phyloP scores from a whole-genome alignment of 2,113 vertebrate genomes.

The Calyptomena viridis region DNA sequence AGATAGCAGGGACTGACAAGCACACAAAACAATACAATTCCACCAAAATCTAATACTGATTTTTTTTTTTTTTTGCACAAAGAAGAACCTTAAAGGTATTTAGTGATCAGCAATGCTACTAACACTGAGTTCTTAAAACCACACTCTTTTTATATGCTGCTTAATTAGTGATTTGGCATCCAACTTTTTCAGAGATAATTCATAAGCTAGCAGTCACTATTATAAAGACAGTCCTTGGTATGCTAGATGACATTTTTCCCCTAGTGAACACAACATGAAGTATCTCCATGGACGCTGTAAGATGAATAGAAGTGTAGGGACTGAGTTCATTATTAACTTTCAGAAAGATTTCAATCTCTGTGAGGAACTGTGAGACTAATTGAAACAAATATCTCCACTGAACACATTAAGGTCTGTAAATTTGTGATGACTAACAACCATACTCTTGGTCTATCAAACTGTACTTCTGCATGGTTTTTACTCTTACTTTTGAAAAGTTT shows the following conservation, averaged over 20 bases:
- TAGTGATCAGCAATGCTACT: background rate
- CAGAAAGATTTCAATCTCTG: background rate
- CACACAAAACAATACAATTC: background rate
- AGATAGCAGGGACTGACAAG: background rate
- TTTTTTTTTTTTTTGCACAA: background rate
- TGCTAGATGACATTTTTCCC: background rate
- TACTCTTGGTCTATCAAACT: background rate
- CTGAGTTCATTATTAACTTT: background rate
- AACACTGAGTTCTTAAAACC: background rate
- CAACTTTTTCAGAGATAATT: background rate
- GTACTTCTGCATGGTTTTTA: constrained; percentile 2
- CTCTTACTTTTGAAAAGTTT: background rate
- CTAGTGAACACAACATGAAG: rapidly evolving
- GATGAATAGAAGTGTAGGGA: background rate
- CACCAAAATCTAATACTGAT: background rate
- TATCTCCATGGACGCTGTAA: background rate
- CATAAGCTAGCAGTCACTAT: background rate
- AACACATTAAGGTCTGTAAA: background rate
- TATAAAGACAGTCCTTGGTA: background rate
- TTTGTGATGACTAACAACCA: background rate
- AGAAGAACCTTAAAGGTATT: background rate
- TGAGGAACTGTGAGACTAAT: constrained; percentile 20
- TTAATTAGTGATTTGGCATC: background rate
- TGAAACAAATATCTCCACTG: background rate
- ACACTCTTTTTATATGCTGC: background rate